Base-by-base conservation (phyloP, 2,888 invertebrate genomes). In the Phyllotreta striolata region DNA sequence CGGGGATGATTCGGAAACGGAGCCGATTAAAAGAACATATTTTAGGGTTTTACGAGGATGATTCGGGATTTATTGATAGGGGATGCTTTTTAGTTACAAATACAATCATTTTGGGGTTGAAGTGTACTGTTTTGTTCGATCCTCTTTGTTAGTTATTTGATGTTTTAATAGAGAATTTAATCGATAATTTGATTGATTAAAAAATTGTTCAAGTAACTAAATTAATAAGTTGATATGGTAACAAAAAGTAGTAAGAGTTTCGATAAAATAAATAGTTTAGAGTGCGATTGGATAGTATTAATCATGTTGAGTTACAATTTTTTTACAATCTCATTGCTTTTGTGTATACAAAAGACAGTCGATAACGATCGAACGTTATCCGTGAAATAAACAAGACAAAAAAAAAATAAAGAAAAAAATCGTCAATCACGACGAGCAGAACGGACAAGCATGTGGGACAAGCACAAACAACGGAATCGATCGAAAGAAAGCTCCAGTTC, bases 21-120 rank as follows among this genome's bases (percentile, higher is more conserved):
- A 46, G 52, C 51, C 52, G 51, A 65, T 68, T 63, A 68, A 63
- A 62, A 59, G 60, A 44, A 49, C 63, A 60, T 64, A 61, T 63
- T 40, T 67, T 62, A 43, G 44, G 56, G 14, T 51, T 56, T 55
- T 55, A 57, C 35, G 24, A 43, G 41, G 9, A 56, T 56, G 44
- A 56, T 56, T 56, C 37, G 13, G 37, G 12, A 9, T 44, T 56
- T 44, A 43, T 56, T 24, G 37, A 56, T 56, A 37, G 12, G 35
- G 13, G 10, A 56, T 4, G 4, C n/a, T n/a, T n/a, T n/a, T n/a
- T n/a, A n/a, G n/a, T n/a, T n/a, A 24, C 24, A 24, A 24, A 24
- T 24, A 24, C 24, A 24, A 24, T 24, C 24, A 4, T 24, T 24
- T 24, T 24, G 24, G 24, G 24, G 24, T 24, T 24, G 24, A 24